Percentiles rank a stretch among this genome's conserved stretches.
phyloP scores from a whole-genome alignment of 2,113 vertebrate species.

The Rousettus leschenaultii region DNA sequence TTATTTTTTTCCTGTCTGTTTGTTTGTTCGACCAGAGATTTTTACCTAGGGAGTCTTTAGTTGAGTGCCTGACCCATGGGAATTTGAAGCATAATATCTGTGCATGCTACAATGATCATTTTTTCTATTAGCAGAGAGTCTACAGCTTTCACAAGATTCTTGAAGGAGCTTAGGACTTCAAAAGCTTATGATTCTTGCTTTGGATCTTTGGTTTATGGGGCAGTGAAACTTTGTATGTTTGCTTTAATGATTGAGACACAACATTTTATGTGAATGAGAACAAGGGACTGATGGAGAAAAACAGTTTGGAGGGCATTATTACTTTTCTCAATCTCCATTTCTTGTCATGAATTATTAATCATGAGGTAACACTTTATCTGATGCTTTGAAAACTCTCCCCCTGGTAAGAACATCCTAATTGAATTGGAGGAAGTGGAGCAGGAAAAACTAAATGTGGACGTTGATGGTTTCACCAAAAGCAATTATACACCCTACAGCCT shows the following conservation, averaged over 20 bases:
- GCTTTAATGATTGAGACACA: conserved; percentile 59
- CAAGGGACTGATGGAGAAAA: conserved; percentile 50
- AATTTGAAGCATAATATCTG: not conserved
- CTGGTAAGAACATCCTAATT: conserved; percentile 72
- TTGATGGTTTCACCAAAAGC: conserved; percentile 70
- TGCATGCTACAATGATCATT: not conserved
- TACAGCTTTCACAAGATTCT: conserved; percentile 37
- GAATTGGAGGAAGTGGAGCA: conserved; percentile 72
- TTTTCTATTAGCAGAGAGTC: not conserved
- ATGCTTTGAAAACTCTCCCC: conserved; percentile 71
- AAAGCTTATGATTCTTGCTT: conserved; percentile 50
- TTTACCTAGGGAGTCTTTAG: not conserved
- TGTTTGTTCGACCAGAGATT: not conserved
- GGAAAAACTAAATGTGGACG: conserved; percentile 57
- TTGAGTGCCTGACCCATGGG: not conserved
- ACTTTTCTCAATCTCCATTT: conserved; percentile 66
- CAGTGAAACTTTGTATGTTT: conserved; percentile 60
- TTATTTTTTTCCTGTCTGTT: not conserved
- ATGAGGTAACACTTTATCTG: conserved; percentile 68
- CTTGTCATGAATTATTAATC: conserved; percentile 78
- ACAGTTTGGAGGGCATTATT: conserved; percentile 70
- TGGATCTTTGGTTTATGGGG: conserved; percentile 66
- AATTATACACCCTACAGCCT: conserved; percentile 70
- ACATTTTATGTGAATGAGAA: conserved; percentile 60
- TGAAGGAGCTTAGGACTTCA: conserved; percentile 21